Evolutionary conservation across 23 tunicate species (phyloP).

Genomic region (Ascidia mentula): DNA sequence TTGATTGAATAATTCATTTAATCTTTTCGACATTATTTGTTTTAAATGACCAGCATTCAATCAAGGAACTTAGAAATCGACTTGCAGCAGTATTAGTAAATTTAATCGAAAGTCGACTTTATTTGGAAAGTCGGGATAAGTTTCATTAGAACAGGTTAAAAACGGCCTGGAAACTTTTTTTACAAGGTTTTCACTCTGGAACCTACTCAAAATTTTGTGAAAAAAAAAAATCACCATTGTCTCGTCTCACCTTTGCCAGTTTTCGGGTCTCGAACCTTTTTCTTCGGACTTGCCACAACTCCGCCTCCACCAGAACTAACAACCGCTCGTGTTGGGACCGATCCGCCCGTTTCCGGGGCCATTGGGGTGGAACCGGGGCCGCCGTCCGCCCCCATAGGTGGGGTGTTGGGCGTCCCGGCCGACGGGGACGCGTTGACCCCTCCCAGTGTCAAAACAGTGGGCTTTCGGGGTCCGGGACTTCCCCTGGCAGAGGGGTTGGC

Average conservation of each 20-base stretch:
- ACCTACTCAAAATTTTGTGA: background rate
- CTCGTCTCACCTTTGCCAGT: slow-evolving; percentile 89
- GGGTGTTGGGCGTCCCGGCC: slow-evolving; percentile 51
- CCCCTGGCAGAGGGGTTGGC: slow-evolving; percentile 21
- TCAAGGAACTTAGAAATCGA: too few species aligned
- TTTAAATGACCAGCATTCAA: too few species aligned
- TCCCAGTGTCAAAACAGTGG: slow-evolving; percentile 23
- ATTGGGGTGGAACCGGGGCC: slow-evolving; percentile 21
- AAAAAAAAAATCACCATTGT: too few species aligned
- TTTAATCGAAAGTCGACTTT: too few species aligned
- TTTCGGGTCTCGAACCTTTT: slow-evolving; percentile 82
- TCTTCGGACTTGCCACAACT: slow-evolving; percentile 45
- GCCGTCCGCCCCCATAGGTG: slow-evolving; percentile 33
- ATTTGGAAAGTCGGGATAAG: too few species aligned
- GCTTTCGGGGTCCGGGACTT: slow-evolving; percentile 42
- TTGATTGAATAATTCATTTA: too few species aligned
- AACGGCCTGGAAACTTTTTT: too few species aligned
- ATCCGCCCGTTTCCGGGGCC: slow-evolving; percentile 36
- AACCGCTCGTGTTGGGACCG: slow-evolving; percentile 20
- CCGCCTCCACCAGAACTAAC: background rate
- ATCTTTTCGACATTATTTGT: too few species aligned
- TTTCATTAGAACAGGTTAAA: too few species aligned
- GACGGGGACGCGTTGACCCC: slow-evolving; percentile 36
- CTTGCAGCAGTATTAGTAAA: too few species aligned
- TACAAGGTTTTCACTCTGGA: too few species aligned